Evolutionary conservation across 2,797 vertebrate species (phyloP).

Genomic region (Aeoliscus strigatus): DNA sequence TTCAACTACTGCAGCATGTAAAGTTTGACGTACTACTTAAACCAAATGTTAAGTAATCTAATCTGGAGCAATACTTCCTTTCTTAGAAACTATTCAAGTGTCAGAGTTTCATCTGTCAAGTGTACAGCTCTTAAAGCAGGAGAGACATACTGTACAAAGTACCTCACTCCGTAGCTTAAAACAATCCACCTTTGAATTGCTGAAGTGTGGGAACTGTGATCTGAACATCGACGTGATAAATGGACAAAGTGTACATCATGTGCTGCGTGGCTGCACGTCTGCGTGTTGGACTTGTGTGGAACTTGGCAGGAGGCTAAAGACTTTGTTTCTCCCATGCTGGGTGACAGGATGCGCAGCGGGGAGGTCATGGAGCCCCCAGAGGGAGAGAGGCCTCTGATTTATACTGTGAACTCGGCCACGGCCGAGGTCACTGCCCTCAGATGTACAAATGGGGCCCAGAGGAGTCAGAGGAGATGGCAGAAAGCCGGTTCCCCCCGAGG

Average conservation of each 20-base stretch:
- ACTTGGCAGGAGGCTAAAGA: conserved; percentile 25
- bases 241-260: neutral
- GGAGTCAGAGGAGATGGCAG: conserved; percentile 27
- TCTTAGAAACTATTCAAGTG: too few species aligned
- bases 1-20: too few species aligned
- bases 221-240: too few species aligned
- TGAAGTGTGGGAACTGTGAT: too few species aligned
- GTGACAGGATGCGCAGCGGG: conserved; percentile 46
- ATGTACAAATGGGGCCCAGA: conserved; percentile 44
- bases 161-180: too few species aligned
- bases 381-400: conserved; percentile 46
- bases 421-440: conserved; percentile 25
- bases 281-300: conserved; percentile 6
- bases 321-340: conserved; percentile 34
- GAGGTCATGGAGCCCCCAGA: conserved; percentile 36
- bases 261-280: neutral
- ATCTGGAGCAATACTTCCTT: too few species aligned
- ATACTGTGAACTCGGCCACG: conserved; percentile 27
- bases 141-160: too few species aligned
- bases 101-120: too few species aligned
- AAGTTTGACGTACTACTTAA: too few species aligned
- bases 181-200: too few species aligned
- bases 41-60: too few species aligned
- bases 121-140: too few species aligned
- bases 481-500: conserved; percentile 34